Conservation (phyloP, 2,888 invertebrate genomes). For the Phaedon cochleariae region DNA sequence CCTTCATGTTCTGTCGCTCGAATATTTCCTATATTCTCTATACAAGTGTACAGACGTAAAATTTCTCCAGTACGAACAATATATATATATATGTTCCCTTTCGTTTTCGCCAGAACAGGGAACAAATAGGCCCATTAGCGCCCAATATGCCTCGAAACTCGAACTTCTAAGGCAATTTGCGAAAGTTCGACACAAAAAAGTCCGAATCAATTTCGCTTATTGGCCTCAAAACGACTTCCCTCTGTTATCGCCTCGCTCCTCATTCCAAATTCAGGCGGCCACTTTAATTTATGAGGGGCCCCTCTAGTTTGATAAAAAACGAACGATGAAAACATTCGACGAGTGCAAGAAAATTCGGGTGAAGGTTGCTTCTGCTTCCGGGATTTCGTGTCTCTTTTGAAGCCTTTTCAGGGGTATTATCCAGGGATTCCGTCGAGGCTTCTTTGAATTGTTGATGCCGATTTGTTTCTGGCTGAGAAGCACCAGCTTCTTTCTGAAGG, state of each 20-base stretch:
- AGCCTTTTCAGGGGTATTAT: too few relatives aligned
- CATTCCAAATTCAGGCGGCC: slow-evolving; percentile 52
- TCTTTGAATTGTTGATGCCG: too few relatives aligned
- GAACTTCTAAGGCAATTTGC: slow-evolving; percentile 51
- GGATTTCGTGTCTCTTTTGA: slow-evolving; percentile 15
- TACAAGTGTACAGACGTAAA: too few relatives aligned
- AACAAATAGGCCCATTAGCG: slow-evolving; percentile 53
- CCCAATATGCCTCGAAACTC: slow-evolving; percentile 46
- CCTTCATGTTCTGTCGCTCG: too few relatives aligned
- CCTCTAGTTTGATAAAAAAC: slow-evolving; percentile 30
- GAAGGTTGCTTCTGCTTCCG: slow-evolving; percentile 13
- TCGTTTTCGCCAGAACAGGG: background rate
- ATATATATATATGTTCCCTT: too few relatives aligned
- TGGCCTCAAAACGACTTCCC: slow-evolving; percentile 45
- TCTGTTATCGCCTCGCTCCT: slow-evolving; percentile 45
- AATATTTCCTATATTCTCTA: too few relatives aligned
- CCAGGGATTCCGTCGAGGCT: too few relatives aligned
- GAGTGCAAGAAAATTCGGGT: background rate
- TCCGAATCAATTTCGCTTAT: slow-evolving; percentile 53
- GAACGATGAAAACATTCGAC: background rate
- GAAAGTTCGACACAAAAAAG: slow-evolving; percentile 46
- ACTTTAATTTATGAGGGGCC: slow-evolving; percentile 48
- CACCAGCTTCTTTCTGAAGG: too few relatives aligned
- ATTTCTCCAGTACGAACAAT: too few relatives aligned
- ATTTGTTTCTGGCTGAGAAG: too few relatives aligned